A percentile compares a stretch with the other conserved stretches of the same genome.
Conservation (phyloP, 1,140 invertebrate species). For the Ostrea denselamellosa region DNA sequence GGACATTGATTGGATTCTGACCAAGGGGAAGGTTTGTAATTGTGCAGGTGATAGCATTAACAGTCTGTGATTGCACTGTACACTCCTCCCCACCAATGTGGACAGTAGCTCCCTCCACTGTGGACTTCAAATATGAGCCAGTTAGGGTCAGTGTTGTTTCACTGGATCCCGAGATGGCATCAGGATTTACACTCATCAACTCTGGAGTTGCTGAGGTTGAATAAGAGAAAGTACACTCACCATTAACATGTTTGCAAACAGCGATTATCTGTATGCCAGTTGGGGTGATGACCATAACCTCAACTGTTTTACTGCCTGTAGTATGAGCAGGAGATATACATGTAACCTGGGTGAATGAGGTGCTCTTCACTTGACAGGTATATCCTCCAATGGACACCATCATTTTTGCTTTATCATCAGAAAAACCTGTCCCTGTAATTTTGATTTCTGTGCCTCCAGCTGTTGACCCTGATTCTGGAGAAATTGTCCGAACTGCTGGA, state of each 20-base stretch:
- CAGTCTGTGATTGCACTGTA: conserved; percentile 41
- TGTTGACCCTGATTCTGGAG: conserved; percentile 58
- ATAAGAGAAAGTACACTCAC: conserved; percentile 39
- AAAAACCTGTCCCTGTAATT: conserved; percentile 62
- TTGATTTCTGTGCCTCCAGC: conserved; percentile 60
- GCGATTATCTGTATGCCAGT: conserved; percentile 38
- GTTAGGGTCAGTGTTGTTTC: conserved; percentile 45
- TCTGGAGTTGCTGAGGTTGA: conserved; percentile 39
- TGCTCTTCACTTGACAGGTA: conserved; percentile 49
- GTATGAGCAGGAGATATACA: conserved; percentile 48
- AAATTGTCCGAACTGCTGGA: conserved; percentile 56
- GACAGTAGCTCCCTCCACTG: conserved; percentile 27
- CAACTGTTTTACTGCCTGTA: conserved; percentile 41
- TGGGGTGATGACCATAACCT: conserved; percentile 41
- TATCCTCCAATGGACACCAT: conserved; percentile 48
- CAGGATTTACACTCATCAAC: conserved; percentile 35
- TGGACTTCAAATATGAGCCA: conserved; percentile 56
- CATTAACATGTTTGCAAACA: conserved; percentile 14
- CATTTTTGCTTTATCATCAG: not conserved
- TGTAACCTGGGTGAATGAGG: conserved; percentile 57
- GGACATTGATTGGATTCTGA: conserved; percentile 47
- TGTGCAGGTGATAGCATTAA: conserved; percentile 58
- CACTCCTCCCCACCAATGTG: conserved; percentile 55
- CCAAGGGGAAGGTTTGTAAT: conserved; percentile 52
- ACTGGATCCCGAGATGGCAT: conserved; percentile 36